These are phyloP conservation scores for Chascanopsetta lugubris DNA, from an alignment of 2,113 vertebrate species.

Conservation along the genomic window DNA sequence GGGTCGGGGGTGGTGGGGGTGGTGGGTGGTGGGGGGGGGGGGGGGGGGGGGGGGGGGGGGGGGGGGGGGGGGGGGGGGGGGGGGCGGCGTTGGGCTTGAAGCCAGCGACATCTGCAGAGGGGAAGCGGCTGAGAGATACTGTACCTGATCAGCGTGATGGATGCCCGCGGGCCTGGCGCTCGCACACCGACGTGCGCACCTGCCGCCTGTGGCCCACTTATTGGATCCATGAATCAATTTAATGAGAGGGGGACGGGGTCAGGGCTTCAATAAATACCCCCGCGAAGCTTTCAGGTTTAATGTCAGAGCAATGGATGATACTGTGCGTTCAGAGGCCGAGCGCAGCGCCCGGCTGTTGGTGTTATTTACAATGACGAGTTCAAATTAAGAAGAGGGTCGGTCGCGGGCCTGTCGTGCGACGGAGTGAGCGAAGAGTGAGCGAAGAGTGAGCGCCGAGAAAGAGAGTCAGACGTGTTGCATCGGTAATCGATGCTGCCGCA, in stretches of 20 bases:
- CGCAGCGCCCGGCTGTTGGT: too few species aligned
- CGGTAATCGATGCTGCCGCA: constrained; percentile 81
- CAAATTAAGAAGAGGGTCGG: constrained; percentile 11
- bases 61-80: too few species aligned
- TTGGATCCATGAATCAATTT: constrained; percentile 83
- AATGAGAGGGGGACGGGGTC: constrained; percentile 76
- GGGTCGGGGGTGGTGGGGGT: too few species aligned
- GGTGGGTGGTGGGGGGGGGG: too few species aligned
- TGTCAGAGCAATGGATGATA: constrained; percentile 62
- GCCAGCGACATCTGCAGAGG: constrained; percentile 66
- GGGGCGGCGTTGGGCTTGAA: constrained; percentile 55
- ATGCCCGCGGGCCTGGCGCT: constrained; percentile 61
- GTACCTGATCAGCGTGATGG: constrained; percentile 77
- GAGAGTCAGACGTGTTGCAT: constrained; percentile 72
- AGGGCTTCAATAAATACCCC: constrained; percentile 80
- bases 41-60: too few species aligned
- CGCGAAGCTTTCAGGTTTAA: constrained; percentile 65
- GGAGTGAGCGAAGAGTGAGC: constrained; percentile 1
- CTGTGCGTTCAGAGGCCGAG: constrained; percentile 47
- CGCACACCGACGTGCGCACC: constrained; percentile 67
- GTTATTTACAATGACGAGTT: constrained; percentile 36
- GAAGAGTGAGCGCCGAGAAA: constrained; percentile 60
- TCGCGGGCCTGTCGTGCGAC: constrained; percentile 1
- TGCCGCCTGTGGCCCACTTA: constrained; percentile 75
- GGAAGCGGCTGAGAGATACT: constrained; percentile 59